Conservation (phyloP, 2,888 invertebrate species). For the Glyphotaelius pellucidus region DNA sequence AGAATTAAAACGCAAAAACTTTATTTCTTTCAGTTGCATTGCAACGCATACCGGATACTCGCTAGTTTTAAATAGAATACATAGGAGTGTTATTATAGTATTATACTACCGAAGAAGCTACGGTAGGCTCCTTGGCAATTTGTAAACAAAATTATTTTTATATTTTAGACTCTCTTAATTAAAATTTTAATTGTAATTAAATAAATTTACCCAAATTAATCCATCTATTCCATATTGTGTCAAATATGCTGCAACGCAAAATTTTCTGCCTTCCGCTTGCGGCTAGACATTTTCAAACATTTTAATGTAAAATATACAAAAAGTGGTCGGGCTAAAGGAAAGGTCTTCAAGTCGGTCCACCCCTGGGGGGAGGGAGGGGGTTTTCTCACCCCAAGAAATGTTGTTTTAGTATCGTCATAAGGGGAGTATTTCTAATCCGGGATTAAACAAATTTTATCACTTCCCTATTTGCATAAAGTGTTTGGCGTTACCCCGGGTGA, state of each 20-base stretch:
- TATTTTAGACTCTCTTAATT: too few species aligned
- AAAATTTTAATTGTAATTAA: too few species aligned
- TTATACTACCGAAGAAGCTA: too few species aligned
- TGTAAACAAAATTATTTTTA: too few species aligned
- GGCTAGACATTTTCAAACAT: conserved; percentile 2
- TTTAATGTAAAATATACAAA: background rate
- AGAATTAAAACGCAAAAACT: too few species aligned
- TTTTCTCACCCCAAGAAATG: conserved; percentile 47
- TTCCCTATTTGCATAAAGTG: conserved; percentile 65
- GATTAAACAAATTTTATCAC: conserved; percentile 66
- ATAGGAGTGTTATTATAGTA: too few species aligned
- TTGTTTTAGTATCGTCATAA: conserved; percentile 56
- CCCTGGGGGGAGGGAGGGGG: conserved; percentile 27
- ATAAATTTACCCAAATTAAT: background rate
- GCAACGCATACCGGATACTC: too few species aligned
- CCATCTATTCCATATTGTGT: background rate
- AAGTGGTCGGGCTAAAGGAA: background rate
- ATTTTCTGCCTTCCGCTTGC: background rate
- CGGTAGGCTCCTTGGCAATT: too few species aligned
- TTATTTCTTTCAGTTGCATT: too few species aligned
- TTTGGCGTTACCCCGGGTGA: conserved; percentile 44
- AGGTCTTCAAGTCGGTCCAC: background rate
- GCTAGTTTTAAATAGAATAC: too few species aligned
- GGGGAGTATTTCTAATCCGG: conserved; percentile 60
- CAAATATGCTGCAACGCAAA: background rate